Conservation (phyloP, 2,113 vertebrate genomes). For the Cephalopholis sonnerati region DNA sequence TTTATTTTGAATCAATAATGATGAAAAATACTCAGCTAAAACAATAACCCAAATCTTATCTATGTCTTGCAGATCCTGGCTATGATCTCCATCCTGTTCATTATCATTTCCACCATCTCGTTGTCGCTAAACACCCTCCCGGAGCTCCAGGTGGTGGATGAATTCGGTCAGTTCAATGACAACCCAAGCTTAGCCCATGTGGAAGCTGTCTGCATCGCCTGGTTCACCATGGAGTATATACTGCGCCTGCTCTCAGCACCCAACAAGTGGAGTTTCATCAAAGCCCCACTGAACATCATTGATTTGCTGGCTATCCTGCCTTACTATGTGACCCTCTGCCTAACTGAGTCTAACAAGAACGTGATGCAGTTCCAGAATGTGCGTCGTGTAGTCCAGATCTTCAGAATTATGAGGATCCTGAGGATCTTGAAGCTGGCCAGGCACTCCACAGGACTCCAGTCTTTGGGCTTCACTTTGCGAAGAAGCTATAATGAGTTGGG, state of each 20-base stretch:
- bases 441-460: slow-evolving; percentile 97
- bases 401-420: slow-evolving; percentile 98
- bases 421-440: slow-evolving; percentile 96
- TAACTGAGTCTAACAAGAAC: slow-evolving; percentile 97
- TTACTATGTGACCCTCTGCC: slow-evolving; percentile 97
- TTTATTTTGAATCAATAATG: not conserved
- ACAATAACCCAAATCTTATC: not conserved
- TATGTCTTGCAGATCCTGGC: slow-evolving; percentile 91
- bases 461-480: slow-evolving; percentile 95
- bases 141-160: slow-evolving; percentile 95
- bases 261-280: slow-evolving; percentile 98
- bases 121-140: slow-evolving; percentile 98
- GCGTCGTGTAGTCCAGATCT: slow-evolving; percentile 97
- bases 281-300: slow-evolving; percentile 97
- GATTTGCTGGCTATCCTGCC: slow-evolving; percentile 97
- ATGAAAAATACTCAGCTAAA: not conserved
- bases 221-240: slow-evolving; percentile 99
- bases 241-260: slow-evolving; percentile 96
- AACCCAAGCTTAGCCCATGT: slow-evolving; percentile 96
- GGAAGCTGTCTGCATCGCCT: slow-evolving; percentile 97
- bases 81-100: slow-evolving; percentile 98
- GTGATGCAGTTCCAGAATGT: slow-evolving; percentile 99
- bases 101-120: slow-evolving; percentile 96
- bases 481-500: slow-evolving; percentile 98
- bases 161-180: slow-evolving; percentile 95